Evolutionary conservation across 2,113 vertebrate genomes (phyloP).

Genomic region (Mesembrinibis cayennensis): DNA sequence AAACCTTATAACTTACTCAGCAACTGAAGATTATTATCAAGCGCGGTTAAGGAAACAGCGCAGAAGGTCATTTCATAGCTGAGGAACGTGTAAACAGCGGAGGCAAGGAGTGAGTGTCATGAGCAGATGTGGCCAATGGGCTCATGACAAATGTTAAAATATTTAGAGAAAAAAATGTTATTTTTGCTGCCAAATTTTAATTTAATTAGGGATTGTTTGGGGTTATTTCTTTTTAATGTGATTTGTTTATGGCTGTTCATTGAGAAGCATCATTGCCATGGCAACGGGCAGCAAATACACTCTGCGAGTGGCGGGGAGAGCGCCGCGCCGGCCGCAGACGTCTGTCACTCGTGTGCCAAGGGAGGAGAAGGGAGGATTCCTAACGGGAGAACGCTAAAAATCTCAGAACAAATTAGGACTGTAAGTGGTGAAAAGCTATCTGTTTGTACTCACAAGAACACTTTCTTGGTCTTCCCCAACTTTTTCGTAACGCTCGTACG

Average conservation of each 20-base stretch:
- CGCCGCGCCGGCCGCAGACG: background rate
- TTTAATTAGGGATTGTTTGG: constrained; percentile 68
- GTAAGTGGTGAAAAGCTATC: background rate
- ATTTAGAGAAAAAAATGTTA: background rate
- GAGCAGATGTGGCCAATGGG: background rate
- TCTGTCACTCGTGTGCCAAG: constrained; percentile 14
- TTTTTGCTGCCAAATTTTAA: constrained; percentile 68
- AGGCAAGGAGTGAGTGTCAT: background rate
- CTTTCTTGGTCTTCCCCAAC: background rate
- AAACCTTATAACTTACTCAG: background rate
- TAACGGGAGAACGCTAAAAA: rapidly evolving
- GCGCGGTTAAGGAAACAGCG: background rate
- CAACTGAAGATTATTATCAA: background rate
- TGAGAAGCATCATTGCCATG: constrained; percentile 73
- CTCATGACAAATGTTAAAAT: background rate
- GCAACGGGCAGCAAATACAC: constrained; percentile 64
- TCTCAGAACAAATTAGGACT: background rate
- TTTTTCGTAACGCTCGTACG: background rate
- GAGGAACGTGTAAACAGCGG: background rate
- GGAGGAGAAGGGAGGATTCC: background rate
- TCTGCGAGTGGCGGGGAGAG: background rate
- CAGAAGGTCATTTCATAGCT: background rate
- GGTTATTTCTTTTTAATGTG: constrained; percentile 50
- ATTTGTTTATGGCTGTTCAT: constrained; percentile 70
- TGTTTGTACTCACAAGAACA: background rate